These are phyloP conservation scores for Hemibagrus guttatus DNA, from an alignment of 2,797 vertebrate species.

Conservation along the genomic window DNA sequence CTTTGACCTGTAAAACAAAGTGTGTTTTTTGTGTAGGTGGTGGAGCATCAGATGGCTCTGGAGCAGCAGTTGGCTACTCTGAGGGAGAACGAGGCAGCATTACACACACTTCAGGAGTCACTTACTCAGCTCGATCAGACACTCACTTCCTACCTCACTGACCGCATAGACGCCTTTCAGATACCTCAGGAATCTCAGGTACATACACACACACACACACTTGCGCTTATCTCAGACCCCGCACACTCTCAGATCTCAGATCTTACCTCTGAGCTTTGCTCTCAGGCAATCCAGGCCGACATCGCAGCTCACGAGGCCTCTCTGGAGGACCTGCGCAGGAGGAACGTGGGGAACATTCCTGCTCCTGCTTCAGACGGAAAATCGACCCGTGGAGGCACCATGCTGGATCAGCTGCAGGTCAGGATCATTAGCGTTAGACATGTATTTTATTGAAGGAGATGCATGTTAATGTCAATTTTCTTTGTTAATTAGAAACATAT, in stretches of 20 bases:
- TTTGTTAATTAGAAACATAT: too few relatives aligned
- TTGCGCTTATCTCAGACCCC: neutral
- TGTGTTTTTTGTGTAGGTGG: constrained; percentile 75
- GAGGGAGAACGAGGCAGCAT: constrained; percentile 82
- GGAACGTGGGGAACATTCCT: constrained; percentile 76
- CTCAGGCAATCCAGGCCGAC: constrained; percentile 89
- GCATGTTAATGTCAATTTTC: too few relatives aligned
- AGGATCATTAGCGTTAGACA: neutral
- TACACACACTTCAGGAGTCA: constrained; percentile 87
- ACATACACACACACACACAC: constrained; percentile 38
- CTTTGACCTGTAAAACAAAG: neutral
- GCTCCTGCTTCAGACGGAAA: constrained; percentile 78
- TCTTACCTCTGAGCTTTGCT: neutral
- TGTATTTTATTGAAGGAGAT: too few relatives aligned
- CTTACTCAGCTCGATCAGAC: constrained; percentile 89
- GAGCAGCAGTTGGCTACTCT: constrained; percentile 88
- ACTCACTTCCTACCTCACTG: constrained; percentile 92
- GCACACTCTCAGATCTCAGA: neutral
- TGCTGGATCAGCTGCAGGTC: constrained; percentile 91
- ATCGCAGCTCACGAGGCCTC: constrained; percentile 89
- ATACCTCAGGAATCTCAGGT: constrained; percentile 95
- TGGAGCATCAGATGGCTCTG: constrained; percentile 84
- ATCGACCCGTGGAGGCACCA: constrained; percentile 79
- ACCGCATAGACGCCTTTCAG: constrained; percentile 92
- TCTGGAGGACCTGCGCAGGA: constrained; percentile 87